Evolutionary conservation across 1,140 invertebrate genomes (phyloP), one percentile per base, ranked within the genome.

Genomic region (Trachymyrmex cornetzi): DNA sequence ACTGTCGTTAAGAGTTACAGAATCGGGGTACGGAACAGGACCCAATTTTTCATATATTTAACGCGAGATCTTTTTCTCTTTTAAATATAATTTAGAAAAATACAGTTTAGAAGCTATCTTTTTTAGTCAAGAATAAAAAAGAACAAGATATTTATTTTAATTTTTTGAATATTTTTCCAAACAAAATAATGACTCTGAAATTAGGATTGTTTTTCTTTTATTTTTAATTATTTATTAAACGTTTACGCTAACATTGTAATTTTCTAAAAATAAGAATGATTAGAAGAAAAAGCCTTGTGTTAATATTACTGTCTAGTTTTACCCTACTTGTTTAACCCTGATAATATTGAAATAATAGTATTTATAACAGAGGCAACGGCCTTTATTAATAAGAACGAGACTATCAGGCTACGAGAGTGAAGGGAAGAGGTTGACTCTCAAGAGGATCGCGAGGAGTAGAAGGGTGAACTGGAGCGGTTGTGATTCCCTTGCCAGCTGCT

Each of bases 401-500:
- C 53, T 61, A 38, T 44, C 22, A 48, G 69, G 44, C 30, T 30
- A 57, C 19, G 27, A 59, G 30, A 30, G 80, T 48, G 53, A 80
- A 50, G 87, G 69, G 55, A 82, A 77, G 77, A 27, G 72, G 59
- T 59, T 30, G 16, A 50, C 48, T 61, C 38, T 11, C 38, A 67
- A 86, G 88, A 72, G 24, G 67, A 85, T 50, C n/a, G 38, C 19
- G 64, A 80, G 50, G 34, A 61, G 67, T 38, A 55, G 24, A 48
- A 44, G 67, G 24, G 57, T 12, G 34, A 75, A 71, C 24, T 57
- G 24, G 61, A 64, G 72, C 14, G 86, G 69, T 90, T 93, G 89
- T 91, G 93, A 94, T 94, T 94, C 92, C 79, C 92, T 92, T 85
- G 85, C 90, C 93, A 94, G 92, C 92, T 94, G 92, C 85, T 91